Conservation (phyloP, 1,140 invertebrate genomes). For the Drosophila kohkoa region DNA sequence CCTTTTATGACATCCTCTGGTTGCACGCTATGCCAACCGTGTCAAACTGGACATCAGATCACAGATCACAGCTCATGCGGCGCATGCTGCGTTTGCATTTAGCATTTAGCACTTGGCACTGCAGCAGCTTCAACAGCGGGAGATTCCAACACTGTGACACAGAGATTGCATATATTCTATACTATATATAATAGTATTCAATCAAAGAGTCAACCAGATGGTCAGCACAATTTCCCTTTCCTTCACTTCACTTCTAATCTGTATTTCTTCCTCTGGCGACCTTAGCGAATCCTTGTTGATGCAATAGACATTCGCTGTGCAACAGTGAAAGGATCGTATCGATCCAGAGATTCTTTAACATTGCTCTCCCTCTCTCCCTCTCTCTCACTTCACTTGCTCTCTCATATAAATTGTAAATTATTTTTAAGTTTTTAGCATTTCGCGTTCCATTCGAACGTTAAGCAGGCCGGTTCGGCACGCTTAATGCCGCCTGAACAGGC, state of each 20-base stretch:
- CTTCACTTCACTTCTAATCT: no score
- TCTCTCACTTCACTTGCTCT: background rate
- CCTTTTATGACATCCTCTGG: conserved; percentile 40
- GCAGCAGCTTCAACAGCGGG: conserved; percentile 54
- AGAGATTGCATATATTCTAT: conserved; percentile 26
- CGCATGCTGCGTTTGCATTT: background rate
- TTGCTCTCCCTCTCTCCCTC: background rate
- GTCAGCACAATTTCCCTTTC: conserved; percentile 6
- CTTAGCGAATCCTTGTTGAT: conserved; percentile 62
- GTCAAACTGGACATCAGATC: conserved; percentile 49
- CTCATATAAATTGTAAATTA: conserved; percentile 68
- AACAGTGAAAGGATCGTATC: conserved; percentile 1
- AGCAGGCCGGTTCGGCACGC: conserved; percentile 42
- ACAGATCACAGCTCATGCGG: no score
- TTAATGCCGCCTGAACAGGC: conserved; percentile 40
- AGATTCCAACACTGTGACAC: conserved; percentile 35
- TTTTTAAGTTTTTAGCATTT: conserved; percentile 49
- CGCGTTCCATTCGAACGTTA: conserved; percentile 45
- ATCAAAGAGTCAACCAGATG: conserved; percentile 43
- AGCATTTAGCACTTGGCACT: conserved; percentile 72
- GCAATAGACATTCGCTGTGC: conserved; percentile 69
- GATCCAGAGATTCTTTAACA: conserved; percentile 1
- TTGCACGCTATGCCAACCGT: conserved; percentile 71
- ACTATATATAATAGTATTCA: background rate
- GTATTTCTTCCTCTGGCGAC: conserved; percentile 12